Conservation (phyloP, 2,113 vertebrate genomes). For the Leptobrachium leishanense region DNA sequence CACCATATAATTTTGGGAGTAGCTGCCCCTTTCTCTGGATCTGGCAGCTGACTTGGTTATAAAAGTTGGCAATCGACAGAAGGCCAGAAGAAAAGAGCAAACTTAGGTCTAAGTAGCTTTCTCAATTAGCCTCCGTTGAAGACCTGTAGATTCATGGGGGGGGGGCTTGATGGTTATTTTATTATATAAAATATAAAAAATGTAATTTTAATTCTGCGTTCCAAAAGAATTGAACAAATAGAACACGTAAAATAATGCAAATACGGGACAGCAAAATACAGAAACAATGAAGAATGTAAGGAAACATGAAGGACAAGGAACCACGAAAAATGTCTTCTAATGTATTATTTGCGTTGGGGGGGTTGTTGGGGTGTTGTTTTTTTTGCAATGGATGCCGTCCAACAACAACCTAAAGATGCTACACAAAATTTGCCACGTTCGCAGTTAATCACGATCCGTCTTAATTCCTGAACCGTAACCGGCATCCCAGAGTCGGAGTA, state of each 20-base stretch:
- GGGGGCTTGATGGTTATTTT: not conserved
- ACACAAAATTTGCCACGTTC: conserved; percentile 58
- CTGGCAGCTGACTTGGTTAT: conserved; percentile 75
- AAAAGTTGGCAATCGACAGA: conserved; percentile 72
- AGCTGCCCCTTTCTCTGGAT: conserved; percentile 73
- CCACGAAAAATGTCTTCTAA: conserved; percentile 46
- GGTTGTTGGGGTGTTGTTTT: not conserved
- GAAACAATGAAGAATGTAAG: too few relatives aligned
- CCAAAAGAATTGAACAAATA: too few relatives aligned
- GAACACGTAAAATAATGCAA: too few relatives aligned
- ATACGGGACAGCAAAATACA: too few relatives aligned
- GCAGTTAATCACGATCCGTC: conserved; percentile 61
- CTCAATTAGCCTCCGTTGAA: conserved; percentile 45
- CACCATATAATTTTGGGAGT: conserved; percentile 77
- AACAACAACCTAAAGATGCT: not conserved
- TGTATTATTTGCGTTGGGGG: conserved; percentile 14
- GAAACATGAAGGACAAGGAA: too few relatives aligned
- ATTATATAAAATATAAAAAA: too few relatives aligned
- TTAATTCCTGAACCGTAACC: conserved; percentile 57
- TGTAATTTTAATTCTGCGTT: too few relatives aligned
- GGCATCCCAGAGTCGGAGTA: conserved; percentile 52
- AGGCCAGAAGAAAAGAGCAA: conserved; percentile 64
- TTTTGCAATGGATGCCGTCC: not conserved
- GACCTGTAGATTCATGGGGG: conserved; percentile 6
- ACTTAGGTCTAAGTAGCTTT: conserved; percentile 57